Base-by-base conservation (phyloP, 2,888 invertebrate genomes). In the Disparrhopalites patrizii region DNA sequence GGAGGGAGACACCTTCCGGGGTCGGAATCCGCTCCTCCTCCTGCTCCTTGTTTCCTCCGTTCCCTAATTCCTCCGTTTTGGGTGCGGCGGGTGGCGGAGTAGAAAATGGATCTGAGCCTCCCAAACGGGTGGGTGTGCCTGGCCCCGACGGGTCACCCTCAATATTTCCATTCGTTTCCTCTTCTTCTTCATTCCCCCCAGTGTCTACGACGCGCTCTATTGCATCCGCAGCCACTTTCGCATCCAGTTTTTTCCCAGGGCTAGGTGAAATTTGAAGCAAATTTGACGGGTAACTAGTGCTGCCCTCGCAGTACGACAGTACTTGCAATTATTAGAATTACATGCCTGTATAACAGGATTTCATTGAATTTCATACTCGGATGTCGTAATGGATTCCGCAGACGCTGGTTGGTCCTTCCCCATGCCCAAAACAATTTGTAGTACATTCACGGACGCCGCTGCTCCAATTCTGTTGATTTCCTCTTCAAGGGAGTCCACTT, bases 381-480 rank as follows among this genome's bases (percentile, higher is more conserved):
- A n/a, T n/a, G n/a, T 30, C 7, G 30, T 27, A n/a, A 58, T 18
- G 18, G 51, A 50, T 20, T 61, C 51, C 10, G 31, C 51, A 1
- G 61, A 61, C 18, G n/a, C n/a, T 7, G 40, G 43, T 7, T 57
- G 40, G 3, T 57, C 43, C 20, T 57, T 57, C 18, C 43, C 57
- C 57, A 57, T 54, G 2, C 43, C 62, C 10, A 62, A 28, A 38
- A 51, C 64, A 28, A 60, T 60, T 55, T 63, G 63, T n/a, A 63
- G 56, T 18, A 54, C 65, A 20, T 52, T 65, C n/a, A 60, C 43
- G 10, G 65, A 60, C 0, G 60, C 60, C 13, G 51, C 58, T 10
- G 51, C 43, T 1, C 60, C 65, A 27, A 60, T 58, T 20, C 54
- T 25, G 15, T 50, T 58, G 10, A 65, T 60, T 52, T 65, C 60